phyloP scores from a whole-genome alignment of 2,888 invertebrate genomes.

The Epirrhoe alternata region DNA sequence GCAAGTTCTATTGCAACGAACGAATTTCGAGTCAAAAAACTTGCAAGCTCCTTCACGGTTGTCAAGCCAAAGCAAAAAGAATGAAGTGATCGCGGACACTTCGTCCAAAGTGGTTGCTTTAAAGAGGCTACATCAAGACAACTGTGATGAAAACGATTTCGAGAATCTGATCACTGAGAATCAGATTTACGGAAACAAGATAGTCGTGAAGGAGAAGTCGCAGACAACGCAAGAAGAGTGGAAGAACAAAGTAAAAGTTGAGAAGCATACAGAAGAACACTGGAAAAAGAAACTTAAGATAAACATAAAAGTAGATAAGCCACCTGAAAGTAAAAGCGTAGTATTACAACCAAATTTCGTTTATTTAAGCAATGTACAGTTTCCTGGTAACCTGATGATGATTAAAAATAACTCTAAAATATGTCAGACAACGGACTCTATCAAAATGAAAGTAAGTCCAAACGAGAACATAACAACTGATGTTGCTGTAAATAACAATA shows the following conservation, averaged over 20 bases:
- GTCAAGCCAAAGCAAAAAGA: slow-evolving; percentile 72
- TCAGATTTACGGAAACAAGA: slow-evolving; percentile 84
- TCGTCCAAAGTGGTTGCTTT: slow-evolving; percentile 79
- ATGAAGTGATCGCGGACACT: slow-evolving; percentile 64
- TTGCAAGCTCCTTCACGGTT: slow-evolving; percentile 80
- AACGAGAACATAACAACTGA: slow-evolving; percentile 63
- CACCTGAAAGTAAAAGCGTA: slow-evolving; percentile 67
- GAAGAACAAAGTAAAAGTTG: slow-evolving; percentile 21
- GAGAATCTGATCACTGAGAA: slow-evolving; percentile 84
- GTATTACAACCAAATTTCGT: slow-evolving; percentile 77
- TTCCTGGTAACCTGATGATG: slow-evolving; percentile 79
- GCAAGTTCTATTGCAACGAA: slow-evolving; percentile 71
- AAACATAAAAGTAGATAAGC: slow-evolving; percentile 53
- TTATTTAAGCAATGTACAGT: slow-evolving; percentile 77
- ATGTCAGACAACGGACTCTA: slow-evolving; percentile 54
- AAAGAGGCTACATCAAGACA: slow-evolving; percentile 78
- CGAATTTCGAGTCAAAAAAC: slow-evolving; percentile 77
- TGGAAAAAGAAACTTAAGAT: slow-evolving; percentile 60
- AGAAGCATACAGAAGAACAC: slow-evolving; percentile 53
- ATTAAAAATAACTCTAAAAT: slow-evolving; percentile 70
- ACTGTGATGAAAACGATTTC: slow-evolving; percentile 82
- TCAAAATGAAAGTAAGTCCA: slow-evolving; percentile 53
- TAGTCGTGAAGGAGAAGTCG: slow-evolving; percentile 84
- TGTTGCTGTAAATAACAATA: slow-evolving; percentile 31
- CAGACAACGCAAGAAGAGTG: slow-evolving; percentile 71